Conservation (phyloP, 2,888 invertebrate species). For the Lobophora halterata region DNA sequence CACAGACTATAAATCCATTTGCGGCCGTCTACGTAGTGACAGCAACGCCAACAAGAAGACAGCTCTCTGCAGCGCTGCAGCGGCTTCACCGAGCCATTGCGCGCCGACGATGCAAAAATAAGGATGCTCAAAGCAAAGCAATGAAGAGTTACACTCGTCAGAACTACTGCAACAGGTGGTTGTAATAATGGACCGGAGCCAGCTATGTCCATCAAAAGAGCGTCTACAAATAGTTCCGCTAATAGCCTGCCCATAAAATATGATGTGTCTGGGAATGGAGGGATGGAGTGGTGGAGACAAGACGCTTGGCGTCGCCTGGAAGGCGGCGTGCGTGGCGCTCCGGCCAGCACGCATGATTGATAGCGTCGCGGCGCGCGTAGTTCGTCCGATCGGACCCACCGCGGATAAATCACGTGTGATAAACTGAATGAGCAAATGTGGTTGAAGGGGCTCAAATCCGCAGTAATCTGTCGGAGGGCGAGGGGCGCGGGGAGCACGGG, state of each 20-base stretch:
- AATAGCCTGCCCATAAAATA: conserved; percentile 1
- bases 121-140: too few relatives aligned
- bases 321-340: conserved; percentile 3
- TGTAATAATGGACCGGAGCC: too few relatives aligned
- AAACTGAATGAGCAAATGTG: conserved; percentile 19
- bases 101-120: too few relatives aligned
- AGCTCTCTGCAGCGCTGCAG: conserved; percentile 5
- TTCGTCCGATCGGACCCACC: conserved; percentile 15
- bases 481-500: conserved; percentile 2
- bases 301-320: conserved; percentile 1
- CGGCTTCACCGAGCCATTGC: too few relatives aligned
- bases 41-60: not conserved
- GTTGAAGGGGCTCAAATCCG: conserved; percentile 14
- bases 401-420: conserved; percentile 24
- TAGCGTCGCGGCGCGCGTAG: conserved; percentile 13
- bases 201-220: too few relatives aligned
- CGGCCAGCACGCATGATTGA: too few relatives aligned
- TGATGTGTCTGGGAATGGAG: conserved; percentile 6
- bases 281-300: not conserved
- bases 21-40: conserved; percentile 5
- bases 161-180: too few relatives aligned
- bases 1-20: conserved; percentile 14
- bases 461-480: conserved; percentile 8
- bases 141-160: too few relatives aligned
- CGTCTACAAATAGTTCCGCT: conserved; percentile 1